These are phyloP conservation scores for Pholis gunnellus DNA, from an alignment of 2,113 vertebrate species.

Conservation along the genomic window DNA sequence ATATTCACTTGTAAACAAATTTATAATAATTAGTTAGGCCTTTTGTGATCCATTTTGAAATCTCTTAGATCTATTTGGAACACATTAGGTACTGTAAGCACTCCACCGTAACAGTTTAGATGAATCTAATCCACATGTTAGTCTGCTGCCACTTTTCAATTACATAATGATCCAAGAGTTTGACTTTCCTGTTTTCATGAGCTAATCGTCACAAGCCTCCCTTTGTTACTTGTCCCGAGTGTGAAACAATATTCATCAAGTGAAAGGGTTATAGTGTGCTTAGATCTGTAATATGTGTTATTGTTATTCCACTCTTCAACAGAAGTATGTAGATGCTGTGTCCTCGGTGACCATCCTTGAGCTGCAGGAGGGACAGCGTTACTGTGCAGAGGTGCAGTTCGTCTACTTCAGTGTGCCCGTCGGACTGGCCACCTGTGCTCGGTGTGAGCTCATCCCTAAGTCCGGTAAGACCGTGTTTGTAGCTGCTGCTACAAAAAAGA, in stretches of 20 bases:
- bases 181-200: not conserved
- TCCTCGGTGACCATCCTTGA: not conserved
- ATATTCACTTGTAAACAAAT: not conserved
- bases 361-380: conserved; percentile 47
- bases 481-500: not conserved
- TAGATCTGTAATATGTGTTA: not conserved
- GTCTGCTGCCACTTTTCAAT: too few species aligned
- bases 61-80: too few species aligned
- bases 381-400: conserved; percentile 49
- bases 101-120: too few species aligned
- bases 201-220: not conserved
- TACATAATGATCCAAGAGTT: too few species aligned
- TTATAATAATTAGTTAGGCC: not conserved
- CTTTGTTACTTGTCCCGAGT: too few species aligned
- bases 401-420: accelerated
- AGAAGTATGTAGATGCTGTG: not conserved
- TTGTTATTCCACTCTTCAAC: not conserved
- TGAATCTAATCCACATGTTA: too few species aligned
- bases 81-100: too few species aligned
- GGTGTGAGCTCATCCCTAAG: conserved; percentile 39
- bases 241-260: too few species aligned
- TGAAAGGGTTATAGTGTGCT: not conserved
- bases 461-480: conserved; percentile 33
- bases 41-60: not conserved
- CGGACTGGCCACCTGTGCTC: conserved; percentile 25